Evolutionary conservation across 2,113 vertebrate species (phyloP), one percentile per base, ranked within the genome.

Genomic region (Oncorhynchus nerka): DNA sequence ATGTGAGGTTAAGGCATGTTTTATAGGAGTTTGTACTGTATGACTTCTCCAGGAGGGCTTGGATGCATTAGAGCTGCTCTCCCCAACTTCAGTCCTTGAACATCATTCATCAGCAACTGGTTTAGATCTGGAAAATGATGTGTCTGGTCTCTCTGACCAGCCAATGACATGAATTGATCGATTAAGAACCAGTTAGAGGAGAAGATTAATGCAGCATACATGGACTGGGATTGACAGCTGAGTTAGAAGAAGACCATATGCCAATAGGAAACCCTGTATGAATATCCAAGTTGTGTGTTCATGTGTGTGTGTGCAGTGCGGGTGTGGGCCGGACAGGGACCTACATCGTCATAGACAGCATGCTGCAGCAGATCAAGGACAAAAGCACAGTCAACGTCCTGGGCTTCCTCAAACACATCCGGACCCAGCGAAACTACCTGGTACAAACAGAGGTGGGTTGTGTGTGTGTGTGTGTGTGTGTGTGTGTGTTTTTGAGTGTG

Each of bases 401-500:
- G 74, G 96, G 95, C 73, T 97, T 98, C 92, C 95, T 98, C 88
- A 98, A 98, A 94, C 97, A 98, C 86, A 97, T 98, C 93, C 94
- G 96, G 90, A 97, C 96, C 74, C 97, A 98, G 91, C 95, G 97
- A 74, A 98, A 97, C 95, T 98, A 97, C 94, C 95, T 98, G 85
- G 97, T 99, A 91, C 97, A 98, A 92, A 99, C 97, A n/a, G 97
- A 99, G 96, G 97, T 98, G 90, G 92, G 89, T 61, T 3, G 4
- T 12, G 4, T 5, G 13, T 76, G 57, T 30, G n/a, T n/a, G 12
- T 65, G n/a, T n/a, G n/a, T n/a, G n/a, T n/a, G 24, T 51, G 48
- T 34, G n/a, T 76, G 57, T 30, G n/a, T n/a, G 12, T 65, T n/a
- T 68, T 20, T 48, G 49, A 20, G 20, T 5, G 32, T 57, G 65